A percentile compares a stretch with the other conserved stretches of the same genome.
These are phyloP conservation scores for Charaxes varanes DNA, from an alignment of 1,140 invertebrate species.

Conservation along the genomic window DNA sequence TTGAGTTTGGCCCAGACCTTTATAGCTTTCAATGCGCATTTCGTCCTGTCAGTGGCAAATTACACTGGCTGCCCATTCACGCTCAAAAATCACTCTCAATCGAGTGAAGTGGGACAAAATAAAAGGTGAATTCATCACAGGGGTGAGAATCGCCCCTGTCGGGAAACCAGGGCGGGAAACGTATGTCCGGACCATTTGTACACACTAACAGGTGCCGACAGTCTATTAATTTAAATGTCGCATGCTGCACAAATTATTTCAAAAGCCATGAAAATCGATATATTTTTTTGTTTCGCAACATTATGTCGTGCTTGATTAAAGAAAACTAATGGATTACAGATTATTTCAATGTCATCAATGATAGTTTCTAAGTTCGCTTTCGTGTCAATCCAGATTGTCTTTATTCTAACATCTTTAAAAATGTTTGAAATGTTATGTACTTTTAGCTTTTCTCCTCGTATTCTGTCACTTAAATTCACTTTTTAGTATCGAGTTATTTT, in stretches of 20 bases:
- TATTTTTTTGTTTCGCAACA: neutral
- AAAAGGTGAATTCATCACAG: slow-evolving; percentile 69
- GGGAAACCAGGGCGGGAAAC: slow-evolving; percentile 62
- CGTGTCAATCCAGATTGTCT: too few relatives aligned
- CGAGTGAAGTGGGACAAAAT: slow-evolving; percentile 69
- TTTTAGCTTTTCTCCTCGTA: too few relatives aligned
- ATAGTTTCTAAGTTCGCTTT: too few relatives aligned
- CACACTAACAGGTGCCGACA: slow-evolving; percentile 64
- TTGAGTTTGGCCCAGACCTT: slow-evolving; percentile 57
- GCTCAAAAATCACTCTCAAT: slow-evolving; percentile 71
- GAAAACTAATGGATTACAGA: too few relatives aligned
- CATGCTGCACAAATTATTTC: slow-evolving; percentile 13
- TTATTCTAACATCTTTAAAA: too few relatives aligned
- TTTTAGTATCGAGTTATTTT: too few relatives aligned
- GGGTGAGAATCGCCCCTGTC: slow-evolving; percentile 55
- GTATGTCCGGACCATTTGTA: slow-evolving; percentile 68
- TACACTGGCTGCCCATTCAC: slow-evolving; percentile 66
- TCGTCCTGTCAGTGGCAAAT: slow-evolving; percentile 66
- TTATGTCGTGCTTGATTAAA: too few relatives aligned
- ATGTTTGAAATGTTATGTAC: too few relatives aligned
- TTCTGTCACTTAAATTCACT: too few relatives aligned
- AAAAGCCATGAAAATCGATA: neutral
- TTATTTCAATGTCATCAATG: too few relatives aligned
- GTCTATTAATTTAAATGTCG: slow-evolving; percentile 63
- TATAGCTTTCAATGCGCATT: slow-evolving; percentile 66